Evolutionary conservation across 2,797 vertebrate genomes (phyloP), one percentile per base, ranked within the genome.

Genomic region (Mormyrops attenuatus): DNA sequence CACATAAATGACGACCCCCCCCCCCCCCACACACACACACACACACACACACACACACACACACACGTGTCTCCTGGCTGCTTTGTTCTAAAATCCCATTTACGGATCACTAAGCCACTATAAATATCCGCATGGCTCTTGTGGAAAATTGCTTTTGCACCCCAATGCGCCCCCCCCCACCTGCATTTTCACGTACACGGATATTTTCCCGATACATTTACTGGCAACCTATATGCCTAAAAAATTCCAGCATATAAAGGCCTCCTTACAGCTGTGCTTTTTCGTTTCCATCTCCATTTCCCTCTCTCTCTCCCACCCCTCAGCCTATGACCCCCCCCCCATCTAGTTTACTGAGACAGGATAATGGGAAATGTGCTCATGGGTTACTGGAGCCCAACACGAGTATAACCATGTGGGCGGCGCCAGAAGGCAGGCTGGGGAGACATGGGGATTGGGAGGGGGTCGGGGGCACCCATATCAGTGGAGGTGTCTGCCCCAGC

Each of bases 311-410:
- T 0, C 22, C 41, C 49, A 44, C 22, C 66, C 47, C 22, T 50
- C 63, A 20, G n/a, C 6, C 22, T 41, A 5, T 41, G 0, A 7
- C 11, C 41, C 73, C 20, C 50, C 13, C 41, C 57, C 66, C 63
- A 13, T 52, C 66, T 53, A n/a, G 60, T 50, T 77, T 89, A 77
- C 80, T 89, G 85, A 87, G 89, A 88, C 89, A 41, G 60, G 85
- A 50, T 88, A 87, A 89, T 77, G 60, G 66, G 49, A 88, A 77
- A 34, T 77, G 60, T 77, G 47, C 47, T 87, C 17, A 86, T 34
- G 66, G 85, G 85, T 87, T 85, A 80, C 85, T 88, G 85, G 47
- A 41, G 49, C 63, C 52, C 77, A 55, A 84, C 69, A 47, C 44
- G 73, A 85, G 20, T 15, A 57, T 15, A 89, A 26, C 73, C 34